Base-by-base conservation (phyloP, 2,113 vertebrate genomes). In the Electrona antarctica region DNA sequence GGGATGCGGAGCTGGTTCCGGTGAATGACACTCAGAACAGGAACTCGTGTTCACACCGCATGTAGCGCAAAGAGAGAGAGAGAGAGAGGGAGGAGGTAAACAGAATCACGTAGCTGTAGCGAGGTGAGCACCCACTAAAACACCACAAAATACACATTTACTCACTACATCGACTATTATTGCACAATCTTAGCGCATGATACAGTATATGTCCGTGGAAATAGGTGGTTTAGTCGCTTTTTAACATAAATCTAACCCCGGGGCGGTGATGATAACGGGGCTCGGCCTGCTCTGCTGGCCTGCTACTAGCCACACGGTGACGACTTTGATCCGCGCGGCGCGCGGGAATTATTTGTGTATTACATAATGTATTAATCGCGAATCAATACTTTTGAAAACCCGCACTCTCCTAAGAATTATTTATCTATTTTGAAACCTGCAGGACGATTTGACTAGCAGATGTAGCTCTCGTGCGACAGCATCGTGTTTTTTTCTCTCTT, bases 11-110 rank as follows among this genome's bases (percentile, higher is more conserved):
- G 50, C 83, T 91, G 87, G 90, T 61, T 84, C 56, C 79, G 68
- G 86, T 79, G 81, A 87, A 85, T 90, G 80, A 87, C 88, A 82
- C 66, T 93, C 33, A 41, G 33, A 41, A 86, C 69, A 90, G 72
- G 71, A 94, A 89, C 93, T 92, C 95, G 93, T 95, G 96, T 92
- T 94, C 94, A 94, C 93, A 95, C 95, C 94, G 94, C 95, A 94
- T 96, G 97, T 94, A 95, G 95, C 94, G 95, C 95, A 95, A 93
- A 87, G 90, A 41, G 33, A 72, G 71, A 79, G 33, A 41, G 92
- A 69, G 81, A 41, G 33, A 72, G 71, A 87, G 88, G 88, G 94
- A 94, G 92, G 92, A 88, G 33, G 87, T 94, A 93, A 94, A 95
- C 93, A 93, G 83, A 80, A 70, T 89, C 88, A 90, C 79, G 79